phyloP scores from a whole-genome alignment of 2,797 vertebrate genomes.

The Otolemur crassicaudatus region DNA sequence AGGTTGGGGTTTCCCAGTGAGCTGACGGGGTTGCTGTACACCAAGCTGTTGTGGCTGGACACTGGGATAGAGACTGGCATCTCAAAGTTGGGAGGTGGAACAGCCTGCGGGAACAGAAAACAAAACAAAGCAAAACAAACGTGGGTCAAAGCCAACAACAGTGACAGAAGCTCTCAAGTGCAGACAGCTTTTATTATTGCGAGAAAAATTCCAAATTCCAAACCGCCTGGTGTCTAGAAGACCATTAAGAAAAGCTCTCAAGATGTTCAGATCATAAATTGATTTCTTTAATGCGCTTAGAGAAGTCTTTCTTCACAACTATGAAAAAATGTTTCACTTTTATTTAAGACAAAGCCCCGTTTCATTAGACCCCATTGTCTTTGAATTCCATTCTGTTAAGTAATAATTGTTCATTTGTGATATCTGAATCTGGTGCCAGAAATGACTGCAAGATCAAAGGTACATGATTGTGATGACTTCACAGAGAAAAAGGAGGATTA shows the following conservation, averaged over 20 bases:
- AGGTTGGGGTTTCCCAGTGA: slow-evolving; percentile 98
- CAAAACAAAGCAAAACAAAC: background rate
- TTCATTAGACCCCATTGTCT: slow-evolving; percentile 80
- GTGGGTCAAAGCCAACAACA: slow-evolving; percentile 73
- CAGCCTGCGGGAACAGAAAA: slow-evolving; percentile 90
- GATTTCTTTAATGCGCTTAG: slow-evolving; percentile 67
- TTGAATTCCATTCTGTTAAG: slow-evolving; percentile 81
- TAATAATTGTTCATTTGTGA: slow-evolving; percentile 82
- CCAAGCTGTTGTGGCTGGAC: slow-evolving; percentile 97
- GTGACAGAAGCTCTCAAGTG: slow-evolving; percentile 49
- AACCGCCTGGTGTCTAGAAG: slow-evolving; percentile 17
- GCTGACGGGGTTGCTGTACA: slow-evolving; percentile 96
- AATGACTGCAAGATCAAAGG: slow-evolving; percentile 84
- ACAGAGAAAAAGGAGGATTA: slow-evolving; percentile 81
- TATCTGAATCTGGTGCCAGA: slow-evolving; percentile 81
- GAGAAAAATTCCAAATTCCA: slow-evolving; percentile 50
- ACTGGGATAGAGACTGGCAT: slow-evolving; percentile 99
- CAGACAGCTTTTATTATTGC: slow-evolving; percentile 3
- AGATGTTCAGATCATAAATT: slow-evolving; percentile 56
- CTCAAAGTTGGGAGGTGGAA: slow-evolving; percentile 98
- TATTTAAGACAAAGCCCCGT: slow-evolving; percentile 77
- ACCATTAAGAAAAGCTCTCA: slow-evolving; percentile 51
- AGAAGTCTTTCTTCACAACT: slow-evolving; percentile 65
- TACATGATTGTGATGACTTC: slow-evolving; percentile 79
- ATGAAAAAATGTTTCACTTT: slow-evolving; percentile 66